Evolutionary conservation across 2,888 invertebrate genomes (phyloP).

Genomic region (Thelaira solivaga): DNA sequence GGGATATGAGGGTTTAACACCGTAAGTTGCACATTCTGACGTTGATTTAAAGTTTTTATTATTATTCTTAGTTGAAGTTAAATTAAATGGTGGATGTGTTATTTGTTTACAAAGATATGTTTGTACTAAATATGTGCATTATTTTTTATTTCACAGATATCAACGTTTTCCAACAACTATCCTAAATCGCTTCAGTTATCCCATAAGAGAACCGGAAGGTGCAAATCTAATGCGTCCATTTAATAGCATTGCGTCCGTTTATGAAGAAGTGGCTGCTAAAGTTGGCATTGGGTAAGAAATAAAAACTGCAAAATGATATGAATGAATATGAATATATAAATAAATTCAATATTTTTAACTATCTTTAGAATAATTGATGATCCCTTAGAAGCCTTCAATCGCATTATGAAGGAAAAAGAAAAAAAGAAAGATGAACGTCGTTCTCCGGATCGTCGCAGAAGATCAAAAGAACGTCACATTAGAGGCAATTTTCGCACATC

Average conservation of each 20-base stretch:
- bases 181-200: slow-evolving; percentile 57
- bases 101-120: neutral
- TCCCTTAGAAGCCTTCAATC: slow-evolving; percentile 90
- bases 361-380: slow-evolving; percentile 84
- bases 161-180: slow-evolving; percentile 52
- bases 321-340: no score
- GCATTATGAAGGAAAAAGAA: slow-evolving; percentile 89
- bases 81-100: slow-evolving; percentile 17
- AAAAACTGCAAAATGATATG: neutral
- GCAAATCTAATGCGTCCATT: slow-evolving; percentile 56
- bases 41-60: no score
- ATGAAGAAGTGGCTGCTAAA: slow-evolving; percentile 75
- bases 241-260: slow-evolving; percentile 73
- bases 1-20: slow-evolving; percentile 22
- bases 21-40: slow-evolving; percentile 27
- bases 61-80: slow-evolving; percentile 21
- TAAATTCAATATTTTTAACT: neutral
- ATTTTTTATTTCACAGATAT: slow-evolving; percentile 49
- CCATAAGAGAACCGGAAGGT: slow-evolving; percentile 42
- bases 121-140: slow-evolving; percentile 7
- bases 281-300: slow-evolving; percentile 74
- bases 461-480: slow-evolving; percentile 71
- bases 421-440: slow-evolving; percentile 79
- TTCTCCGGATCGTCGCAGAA: slow-evolving; percentile 76
- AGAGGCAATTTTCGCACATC: slow-evolving; percentile 70